Evolutionary conservation across 2,888 invertebrate genomes (phyloP).

Genomic region (Yponomeuta malinellus): DNA sequence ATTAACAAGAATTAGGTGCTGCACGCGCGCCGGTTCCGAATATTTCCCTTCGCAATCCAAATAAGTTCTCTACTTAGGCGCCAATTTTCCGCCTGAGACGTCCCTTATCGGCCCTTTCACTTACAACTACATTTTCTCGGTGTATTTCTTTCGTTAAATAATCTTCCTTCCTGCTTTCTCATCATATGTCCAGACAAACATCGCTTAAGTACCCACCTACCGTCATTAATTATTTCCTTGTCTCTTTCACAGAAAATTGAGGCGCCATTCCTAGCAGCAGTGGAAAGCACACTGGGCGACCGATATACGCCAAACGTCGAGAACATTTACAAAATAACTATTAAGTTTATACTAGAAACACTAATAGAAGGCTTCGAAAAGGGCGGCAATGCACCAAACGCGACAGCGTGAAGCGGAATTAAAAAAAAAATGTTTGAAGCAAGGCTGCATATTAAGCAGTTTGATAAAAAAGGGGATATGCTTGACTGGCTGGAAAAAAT

Average conservation of each 20-base stretch:
- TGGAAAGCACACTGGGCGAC: constrained; percentile 89
- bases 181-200: neutral
- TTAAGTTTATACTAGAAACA: constrained; percentile 92
- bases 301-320: constrained; percentile 94
- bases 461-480: constrained; percentile 20
- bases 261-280: constrained; percentile 90
- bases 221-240: neutral
- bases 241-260: constrained; percentile 85
- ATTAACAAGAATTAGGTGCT: neutral
- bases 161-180: neutral
- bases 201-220: neutral
- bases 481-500: neutral
- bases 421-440: no score
- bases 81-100: no score
- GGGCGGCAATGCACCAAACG: constrained; percentile 44
- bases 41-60: no score
- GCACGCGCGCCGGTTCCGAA: no score
- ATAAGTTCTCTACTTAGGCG: no score
- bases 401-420: constrained; percentile 39
- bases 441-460: neutral
- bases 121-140: no score
- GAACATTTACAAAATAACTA: constrained; percentile 91
- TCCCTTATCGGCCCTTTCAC: no score
- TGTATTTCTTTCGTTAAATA: no score
- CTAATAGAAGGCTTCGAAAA: constrained; percentile 86